Conservation (phyloP, 2,888 invertebrate species). For the Elaeidobius kamerunicus region DNA sequence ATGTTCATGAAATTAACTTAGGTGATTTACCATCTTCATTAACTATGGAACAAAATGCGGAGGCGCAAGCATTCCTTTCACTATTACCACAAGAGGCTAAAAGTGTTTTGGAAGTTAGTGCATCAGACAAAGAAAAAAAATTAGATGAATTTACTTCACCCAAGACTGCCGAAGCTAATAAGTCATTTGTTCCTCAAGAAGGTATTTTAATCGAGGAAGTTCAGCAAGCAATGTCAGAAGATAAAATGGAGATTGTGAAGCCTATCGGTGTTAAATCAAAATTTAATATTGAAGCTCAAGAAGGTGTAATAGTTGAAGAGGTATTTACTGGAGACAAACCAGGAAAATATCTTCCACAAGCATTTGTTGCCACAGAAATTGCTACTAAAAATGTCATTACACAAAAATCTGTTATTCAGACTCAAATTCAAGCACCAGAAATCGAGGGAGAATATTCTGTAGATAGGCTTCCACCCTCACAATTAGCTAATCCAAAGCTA, state of each 20-base stretch:
- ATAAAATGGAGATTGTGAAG: constrained; percentile 52
- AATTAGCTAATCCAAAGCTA: constrained; percentile 60
- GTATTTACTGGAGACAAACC: constrained; percentile 68
- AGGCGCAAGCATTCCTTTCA: constrained; percentile 44
- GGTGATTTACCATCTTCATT: constrained; percentile 44
- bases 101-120: constrained; percentile 59
- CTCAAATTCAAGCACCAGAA: constrained; percentile 65
- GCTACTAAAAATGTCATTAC: constrained; percentile 64
- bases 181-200: constrained; percentile 59
- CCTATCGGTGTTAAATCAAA: constrained; percentile 57
- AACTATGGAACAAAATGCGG: constrained; percentile 44
- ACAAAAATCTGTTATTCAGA: constrained; percentile 63
- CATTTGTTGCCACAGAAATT: constrained; percentile 75
- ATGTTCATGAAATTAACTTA: constrained; percentile 50
- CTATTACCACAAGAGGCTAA: constrained; percentile 65
- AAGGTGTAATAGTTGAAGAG: constrained; percentile 66
- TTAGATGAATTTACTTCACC: constrained; percentile 50
- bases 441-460: constrained; percentile 62
- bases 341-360: constrained; percentile 73
- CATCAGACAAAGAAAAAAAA: constrained; percentile 59
- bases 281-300: constrained; percentile 60
- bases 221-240: constrained; percentile 60
- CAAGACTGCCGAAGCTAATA: constrained; percentile 55
- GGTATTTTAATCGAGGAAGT: constrained; percentile 63
- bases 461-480: constrained; percentile 58